Evolutionary conservation across 1,140 invertebrate genomes (phyloP), one percentile per base, ranked within the genome.

Genomic region (Arctopsyche grandis): DNA sequence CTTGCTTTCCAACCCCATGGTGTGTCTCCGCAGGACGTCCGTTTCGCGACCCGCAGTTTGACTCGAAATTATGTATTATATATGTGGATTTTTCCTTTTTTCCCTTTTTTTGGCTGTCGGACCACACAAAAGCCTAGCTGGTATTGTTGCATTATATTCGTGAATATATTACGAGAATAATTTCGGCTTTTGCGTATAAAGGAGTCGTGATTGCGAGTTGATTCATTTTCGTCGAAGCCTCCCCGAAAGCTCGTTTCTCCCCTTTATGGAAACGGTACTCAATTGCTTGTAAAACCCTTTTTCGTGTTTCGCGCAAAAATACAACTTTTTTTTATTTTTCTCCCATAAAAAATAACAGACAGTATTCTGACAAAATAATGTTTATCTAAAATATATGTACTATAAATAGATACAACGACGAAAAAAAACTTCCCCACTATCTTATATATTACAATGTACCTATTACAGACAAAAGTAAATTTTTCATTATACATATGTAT

Each of bases 121-220:
- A 60, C 58, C 9, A 16, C 56, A 66, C 63, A 66, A 66, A 66
- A 24, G 63, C 63, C 58, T 60, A 19, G 12, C 22, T 22, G 63
- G 63, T 66, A 26, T 66, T 66, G 63, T 66, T 66, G 63, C 63
- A 66, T 66, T 66, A 66, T 66, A 66, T 66, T 66, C 63, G 24
- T 66, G 63, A 66, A 66, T 66, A 66, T 26, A 26, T 66, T 66
- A 66, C 63, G 63, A 66, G 63, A 22, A 66, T 66, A 66, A 66
- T 66, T 66, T 26, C 63, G 63, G 5, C 9, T 38, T 38, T 38
- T 38, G 21, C 63, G 63, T 10, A 66, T 66, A 66, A 66, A 66
- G 63, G 63, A 66, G 24, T 26, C 63, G 63, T 66, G 63, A 66
- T 66, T 66, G 63, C 63, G 63, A 24, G 63, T 66, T 66, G 63